Base-by-base conservation (phyloP, 53 echinoderm and acorn worm genomes). In the Pentamera pediparva region DNA sequence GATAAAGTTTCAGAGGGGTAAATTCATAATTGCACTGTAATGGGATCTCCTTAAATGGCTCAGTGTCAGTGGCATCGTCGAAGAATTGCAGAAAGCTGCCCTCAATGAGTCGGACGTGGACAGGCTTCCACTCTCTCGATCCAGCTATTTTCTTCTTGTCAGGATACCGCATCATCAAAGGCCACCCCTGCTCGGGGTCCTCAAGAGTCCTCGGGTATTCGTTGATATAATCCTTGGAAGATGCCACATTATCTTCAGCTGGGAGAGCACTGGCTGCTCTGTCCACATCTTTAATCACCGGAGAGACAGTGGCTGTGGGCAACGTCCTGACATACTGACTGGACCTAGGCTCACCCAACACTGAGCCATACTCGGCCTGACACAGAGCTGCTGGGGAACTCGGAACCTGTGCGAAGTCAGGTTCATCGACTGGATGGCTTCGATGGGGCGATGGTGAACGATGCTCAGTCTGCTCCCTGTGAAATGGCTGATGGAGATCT, bases 71-170 rank as follows among this genome's bases (percentile, higher is more conserved):
- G 12, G 65, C 71, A 53, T 51, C 60, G 37, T 79, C 25, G 57
- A 79, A 95, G 21, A 90, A 61, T 58, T 95, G 90, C 17, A 95
- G 69, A 7, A 85, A 47, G 19, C 87, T 95, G 25, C 87, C 90
- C 35, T 95, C 88, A 5, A 87, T 78, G 6, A 95, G 82, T 55
- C 80, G 84, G 21, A 87, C 77, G 54, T 72, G 85, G 25, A 95
- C 90, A 17, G 87, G 79, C 55, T 85, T 86, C 95, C 95, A 95
- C 20, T 76, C 85, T 35, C 95, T 75, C 4, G 95, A 87, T 4
- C 95, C 90, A 48, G 90, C 87, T 4, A 95, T 47, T 50, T 76
- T 90, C 72, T 95, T 95, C 72, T 87, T 95, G 61, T 90, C 95
- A 0, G 95, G 95, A 69, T 64, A 82, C 20, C 95, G 63, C 21